Evolutionary conservation across 2,797 vertebrate genomes (phyloP).

Genomic region (Platyrinchus mystaceus): DNA sequence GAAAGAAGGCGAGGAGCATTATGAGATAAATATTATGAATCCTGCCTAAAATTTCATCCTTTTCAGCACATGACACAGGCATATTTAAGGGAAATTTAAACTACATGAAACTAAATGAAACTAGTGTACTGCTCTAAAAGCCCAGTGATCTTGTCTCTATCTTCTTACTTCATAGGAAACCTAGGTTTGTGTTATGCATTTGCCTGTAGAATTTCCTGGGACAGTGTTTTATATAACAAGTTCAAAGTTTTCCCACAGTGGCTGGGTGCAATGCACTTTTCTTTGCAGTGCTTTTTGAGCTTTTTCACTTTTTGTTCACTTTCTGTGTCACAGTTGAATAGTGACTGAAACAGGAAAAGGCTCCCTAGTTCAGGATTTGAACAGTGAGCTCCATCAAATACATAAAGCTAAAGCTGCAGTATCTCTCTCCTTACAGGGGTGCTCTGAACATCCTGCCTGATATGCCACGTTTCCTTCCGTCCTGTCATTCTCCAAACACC

Average conservation of each 20-base stretch:
- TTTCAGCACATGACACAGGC: background rate
- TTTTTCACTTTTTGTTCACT: background rate
- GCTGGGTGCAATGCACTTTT: background rate
- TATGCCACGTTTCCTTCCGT: accelerated
- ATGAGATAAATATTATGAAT: background rate
- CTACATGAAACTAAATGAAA: too few relatives aligned
- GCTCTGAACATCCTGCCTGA: background rate
- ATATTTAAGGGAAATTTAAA: background rate
- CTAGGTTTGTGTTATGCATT: background rate
- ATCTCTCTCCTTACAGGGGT: background rate
- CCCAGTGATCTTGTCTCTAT: background rate
- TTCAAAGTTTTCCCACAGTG: background rate
- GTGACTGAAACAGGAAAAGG: background rate
- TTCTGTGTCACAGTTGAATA: background rate
- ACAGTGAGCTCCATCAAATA: background rate
- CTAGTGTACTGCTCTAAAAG: background rate
- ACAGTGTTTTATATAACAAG: background rate
- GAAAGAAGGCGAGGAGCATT: background rate
- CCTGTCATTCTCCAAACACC: accelerated
- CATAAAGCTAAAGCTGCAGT: background rate
- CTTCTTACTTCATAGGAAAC: background rate
- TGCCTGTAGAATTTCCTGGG: background rate
- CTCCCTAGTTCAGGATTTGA: background rate
- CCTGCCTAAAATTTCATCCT: background rate
- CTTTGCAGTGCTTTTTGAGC: background rate